Evolutionary conservation across 2,888 invertebrate species (phyloP).

Genomic region (Drosophila nr. fundita): DNA sequence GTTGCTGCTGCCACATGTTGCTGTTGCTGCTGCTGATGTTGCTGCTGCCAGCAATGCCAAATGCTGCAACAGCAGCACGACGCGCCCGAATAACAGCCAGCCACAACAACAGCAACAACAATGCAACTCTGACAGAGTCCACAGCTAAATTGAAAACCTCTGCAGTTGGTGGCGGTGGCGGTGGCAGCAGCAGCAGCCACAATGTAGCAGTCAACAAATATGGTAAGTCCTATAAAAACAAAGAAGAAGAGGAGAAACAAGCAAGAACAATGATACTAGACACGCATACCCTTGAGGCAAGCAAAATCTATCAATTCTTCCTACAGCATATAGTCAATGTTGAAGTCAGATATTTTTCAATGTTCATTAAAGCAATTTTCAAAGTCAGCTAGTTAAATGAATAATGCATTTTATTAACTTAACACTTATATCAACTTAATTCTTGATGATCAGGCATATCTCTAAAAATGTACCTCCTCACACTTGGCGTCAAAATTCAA

Average conservation of each 20-base stretch:
- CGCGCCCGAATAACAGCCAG: slow-evolving; percentile 34
- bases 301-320: not conserved
- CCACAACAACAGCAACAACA: slow-evolving; percentile 32
- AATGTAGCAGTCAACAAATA: slow-evolving; percentile 71
- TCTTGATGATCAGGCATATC: not conserved
- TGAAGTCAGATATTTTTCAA: not conserved
- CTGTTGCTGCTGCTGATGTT: slow-evolving; percentile 48
- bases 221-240: slow-evolving; percentile 69
- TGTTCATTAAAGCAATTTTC: not conserved
- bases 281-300: slow-evolving; percentile 2
- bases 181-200: slow-evolving; percentile 15
- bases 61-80: slow-evolving; percentile 48
- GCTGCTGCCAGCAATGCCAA: slow-evolving; percentile 54
- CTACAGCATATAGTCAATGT: not conserved
- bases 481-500: not conserved
- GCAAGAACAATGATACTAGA: not conserved
- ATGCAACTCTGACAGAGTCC: slow-evolving; percentile 46
- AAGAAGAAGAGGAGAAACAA: slow-evolving; percentile 10
- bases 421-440: not conserved
- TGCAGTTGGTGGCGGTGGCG: slow-evolving; percentile 21
- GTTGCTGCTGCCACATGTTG: slow-evolving; percentile 28
- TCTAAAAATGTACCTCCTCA: not conserved
- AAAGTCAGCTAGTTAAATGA: not conserved
- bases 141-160: slow-evolving; percentile 64
- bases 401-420: not conserved